These are phyloP conservation scores for Uromys caudimaculatus DNA, from an alignment of 2,797 vertebrate genomes.

Conservation along the genomic window DNA sequence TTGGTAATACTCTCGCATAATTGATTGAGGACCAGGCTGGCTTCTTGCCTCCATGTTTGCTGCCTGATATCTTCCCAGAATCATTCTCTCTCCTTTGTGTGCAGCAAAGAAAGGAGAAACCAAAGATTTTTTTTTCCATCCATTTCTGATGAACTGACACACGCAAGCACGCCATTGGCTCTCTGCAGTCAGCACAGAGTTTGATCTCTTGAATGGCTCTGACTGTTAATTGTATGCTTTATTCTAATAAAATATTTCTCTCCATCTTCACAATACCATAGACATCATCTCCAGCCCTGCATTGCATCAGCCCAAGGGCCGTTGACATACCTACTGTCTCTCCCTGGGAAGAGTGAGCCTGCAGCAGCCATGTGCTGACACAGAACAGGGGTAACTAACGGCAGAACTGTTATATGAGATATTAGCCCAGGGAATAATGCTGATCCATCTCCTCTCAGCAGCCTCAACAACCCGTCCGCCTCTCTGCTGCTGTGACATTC, in stretches of 20 bases:
- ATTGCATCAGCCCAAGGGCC: neutral
- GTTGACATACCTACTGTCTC: neutral
- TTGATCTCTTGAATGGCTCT: conserved; percentile 60
- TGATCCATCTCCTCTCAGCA: conserved; percentile 47
- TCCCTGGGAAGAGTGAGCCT: neutral
- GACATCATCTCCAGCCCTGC: neutral
- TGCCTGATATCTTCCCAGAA: conserved; percentile 79
- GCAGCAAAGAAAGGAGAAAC: neutral
- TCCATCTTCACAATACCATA: neutral
- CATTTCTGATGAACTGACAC: conserved; percentile 57
- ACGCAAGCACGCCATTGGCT: accelerated
- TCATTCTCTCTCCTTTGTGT: conserved; percentile 81
- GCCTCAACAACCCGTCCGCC: conserved; percentile 13
- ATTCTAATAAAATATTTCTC: neutral
- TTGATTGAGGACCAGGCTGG: conserved; percentile 85
- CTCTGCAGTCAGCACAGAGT: neutral
- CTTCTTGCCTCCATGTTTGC: conserved; percentile 83
- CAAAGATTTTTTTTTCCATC: conserved; percentile 52
- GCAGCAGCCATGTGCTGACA: neutral
- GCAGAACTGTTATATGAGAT: conserved; percentile 50
- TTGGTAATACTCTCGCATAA: conserved; percentile 86
- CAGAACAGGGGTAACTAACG: conserved; percentile 22
- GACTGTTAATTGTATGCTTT: conserved; percentile 8
- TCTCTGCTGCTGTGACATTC: neutral
- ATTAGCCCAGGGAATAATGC: conserved; percentile 59